phyloP scores from a whole-genome alignment of 2,797 vertebrate species.

The Eidolon dupreanum region DNA sequence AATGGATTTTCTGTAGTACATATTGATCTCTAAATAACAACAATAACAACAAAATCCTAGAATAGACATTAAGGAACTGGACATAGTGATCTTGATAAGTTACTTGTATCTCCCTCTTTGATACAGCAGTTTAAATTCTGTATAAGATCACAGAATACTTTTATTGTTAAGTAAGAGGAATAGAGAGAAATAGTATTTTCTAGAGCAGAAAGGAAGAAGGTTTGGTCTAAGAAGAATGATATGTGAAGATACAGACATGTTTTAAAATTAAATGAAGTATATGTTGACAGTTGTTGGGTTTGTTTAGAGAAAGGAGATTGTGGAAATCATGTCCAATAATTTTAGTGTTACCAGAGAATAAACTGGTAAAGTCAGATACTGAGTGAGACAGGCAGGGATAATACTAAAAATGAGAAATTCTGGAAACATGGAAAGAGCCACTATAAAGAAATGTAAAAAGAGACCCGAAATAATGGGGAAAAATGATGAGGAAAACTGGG shows the following conservation, averaged over 20 bases:
- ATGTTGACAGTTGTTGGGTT: background rate
- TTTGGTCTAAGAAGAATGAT: background rate
- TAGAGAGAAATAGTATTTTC: background rate
- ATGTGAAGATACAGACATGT: background rate
- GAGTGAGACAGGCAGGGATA: background rate
- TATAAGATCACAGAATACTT: background rate
- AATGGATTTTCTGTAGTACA: background rate
- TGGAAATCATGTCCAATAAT: background rate
- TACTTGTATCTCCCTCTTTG: background rate
- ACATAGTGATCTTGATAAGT: background rate
- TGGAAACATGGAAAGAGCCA: background rate
- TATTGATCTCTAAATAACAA: background rate
- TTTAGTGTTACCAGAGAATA: background rate
- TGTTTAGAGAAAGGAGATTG: background rate
- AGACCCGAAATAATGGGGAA: background rate
- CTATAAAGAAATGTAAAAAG: background rate
- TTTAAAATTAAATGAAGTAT: background rate
- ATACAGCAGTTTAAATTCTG: background rate
- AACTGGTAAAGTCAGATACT: background rate
- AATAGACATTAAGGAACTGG: background rate
- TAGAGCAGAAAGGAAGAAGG: background rate
- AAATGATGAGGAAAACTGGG: background rate
- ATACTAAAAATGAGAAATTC: background rate
- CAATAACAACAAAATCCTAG: background rate
- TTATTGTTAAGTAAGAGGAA: background rate